Conservation (phyloP, 2,797 vertebrate genomes). For the Helostoma temminkii region DNA sequence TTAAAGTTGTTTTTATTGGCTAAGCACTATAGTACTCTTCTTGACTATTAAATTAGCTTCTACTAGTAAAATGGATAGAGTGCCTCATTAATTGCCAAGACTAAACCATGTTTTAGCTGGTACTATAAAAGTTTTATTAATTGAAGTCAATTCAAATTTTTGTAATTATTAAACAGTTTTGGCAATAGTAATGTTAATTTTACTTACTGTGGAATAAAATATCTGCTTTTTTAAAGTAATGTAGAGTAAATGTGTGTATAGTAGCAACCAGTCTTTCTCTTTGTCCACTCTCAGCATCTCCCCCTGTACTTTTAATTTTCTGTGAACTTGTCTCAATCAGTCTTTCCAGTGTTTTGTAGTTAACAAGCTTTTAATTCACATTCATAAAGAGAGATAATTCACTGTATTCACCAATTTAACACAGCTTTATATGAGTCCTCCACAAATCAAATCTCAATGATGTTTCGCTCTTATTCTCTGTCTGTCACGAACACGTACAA, state of each 20-base stretch:
- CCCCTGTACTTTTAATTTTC: background rate
- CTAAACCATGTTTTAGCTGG: no score
- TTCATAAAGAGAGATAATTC: background rate
- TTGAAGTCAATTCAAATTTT: no score
- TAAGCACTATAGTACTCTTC: no score
- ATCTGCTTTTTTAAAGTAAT: slow-evolving; percentile 6
- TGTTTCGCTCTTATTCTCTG: background rate
- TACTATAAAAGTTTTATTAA: no score
- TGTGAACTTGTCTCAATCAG: slow-evolving; percentile 6
- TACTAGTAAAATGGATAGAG: no score
- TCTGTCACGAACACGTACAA: background rate
- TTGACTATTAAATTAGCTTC: no score
- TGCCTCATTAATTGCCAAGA: no score
- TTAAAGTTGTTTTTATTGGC: no score
- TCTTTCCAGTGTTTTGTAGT: background rate
- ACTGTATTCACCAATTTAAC: background rate
- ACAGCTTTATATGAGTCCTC: slow-evolving; percentile 8
- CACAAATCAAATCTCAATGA: background rate
- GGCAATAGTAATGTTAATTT: background rate
- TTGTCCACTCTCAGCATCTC: slow-evolving; percentile 4
- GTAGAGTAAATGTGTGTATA: background rate
- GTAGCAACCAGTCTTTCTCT: background rate
- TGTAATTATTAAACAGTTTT: no score
- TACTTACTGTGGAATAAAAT: slow-evolving; percentile 7
- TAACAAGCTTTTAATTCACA: slow-evolving; percentile 7